Base-by-base conservation (phyloP, 1,140 invertebrate species). In the Archegozetes longisetosus region DNA sequence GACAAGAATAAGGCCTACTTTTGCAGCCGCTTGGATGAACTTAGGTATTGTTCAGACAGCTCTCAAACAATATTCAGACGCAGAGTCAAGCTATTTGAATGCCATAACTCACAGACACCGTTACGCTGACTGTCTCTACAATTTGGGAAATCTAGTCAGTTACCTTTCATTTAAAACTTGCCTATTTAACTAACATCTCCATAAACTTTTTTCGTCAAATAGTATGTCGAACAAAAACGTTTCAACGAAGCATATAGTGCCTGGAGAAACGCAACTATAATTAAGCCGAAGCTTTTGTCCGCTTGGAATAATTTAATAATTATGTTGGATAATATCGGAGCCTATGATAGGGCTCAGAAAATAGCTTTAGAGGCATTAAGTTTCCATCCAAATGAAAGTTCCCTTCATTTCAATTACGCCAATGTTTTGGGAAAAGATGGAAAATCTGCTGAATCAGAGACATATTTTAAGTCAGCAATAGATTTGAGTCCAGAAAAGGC, bases 11-110 rank as follows among this genome's bases (percentile, higher is more conserved):
- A 88, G 87, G 65, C 75, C 81, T 54, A 82, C 87, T 68, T 97
- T 96, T 79, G 84, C 92, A 4, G 84, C 88, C 17, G 92, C 90
- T 2, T 97, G 91, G 91, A 97, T 96, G 91, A 97, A 98, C 75
- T 75, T 96, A 23, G 92, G 91, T 14, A 95, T 95, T 66, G 84
- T 94, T 50, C 76, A 92, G 61, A 82, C 88, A 2, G 78, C 80
- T 17, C 73, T 83, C 48, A 82, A 83, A 61, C 80, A 84, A 65
- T 80, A 79, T 61, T 67, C 78, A 20, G 80, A 86, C 68, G 82
- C 90, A 1, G 79, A 91, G 68, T 67, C 70, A 17, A 86, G 88
- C 68, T 96, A 94, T 68, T 74, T 79, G 64, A 84, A 74, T 53
- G 68, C 66, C 17, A 68, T 96, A 0, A 75, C 69, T 29, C 77